Base-by-base conservation (phyloP, 2,797 vertebrate genomes). In the Australoheros facetus region DNA sequence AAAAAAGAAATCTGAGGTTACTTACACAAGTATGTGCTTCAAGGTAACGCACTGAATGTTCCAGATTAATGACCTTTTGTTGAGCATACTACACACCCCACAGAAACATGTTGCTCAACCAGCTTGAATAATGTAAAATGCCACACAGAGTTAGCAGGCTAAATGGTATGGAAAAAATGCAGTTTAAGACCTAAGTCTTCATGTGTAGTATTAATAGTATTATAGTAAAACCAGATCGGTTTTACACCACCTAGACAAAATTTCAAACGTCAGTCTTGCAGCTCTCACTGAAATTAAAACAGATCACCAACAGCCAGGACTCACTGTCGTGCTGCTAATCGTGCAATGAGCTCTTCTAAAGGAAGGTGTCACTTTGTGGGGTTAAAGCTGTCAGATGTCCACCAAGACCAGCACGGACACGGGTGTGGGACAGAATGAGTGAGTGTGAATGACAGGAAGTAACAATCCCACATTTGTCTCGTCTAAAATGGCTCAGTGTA, bases 381-480 rank as follows among this genome's bases (percentile, higher is more conserved):
- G 23, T 66, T 48, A 48, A 66, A 69, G 26, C 10, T 12, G 2
- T 30, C 11, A 58, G n/a, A 70, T 70, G 42, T 58, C 56, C 2
- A 37, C 19, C 51, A 37, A 54, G 45, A 59, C 51, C 17, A 75
- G 56, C 3, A 4, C 3, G 14, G 39, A 78, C 37, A 76, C 26
- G 26, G 26, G 26, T 26, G 26, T 26, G 26, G 26, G 26, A 26
- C 26, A 26, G 78, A 69, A 66, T 51, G 37, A 32, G 56, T 6
- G 62, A 58, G 75, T 56, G 80, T 69, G 80, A 87, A 81, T 71
- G 51, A 59, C 76, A 60, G 69, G 69, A 51, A 56, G 60, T 4
- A 66, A 60, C 70, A 62, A 70, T 21, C 48, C 11, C 42, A 54
- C 66, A 71, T 53, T 66, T 77, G 45, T 28, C 56, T 14, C 5